Evolutionary conservation across 1,140 invertebrate species (phyloP), one percentile per base, ranked within the genome.

Genomic region (Anthonomus grandis): DNA sequence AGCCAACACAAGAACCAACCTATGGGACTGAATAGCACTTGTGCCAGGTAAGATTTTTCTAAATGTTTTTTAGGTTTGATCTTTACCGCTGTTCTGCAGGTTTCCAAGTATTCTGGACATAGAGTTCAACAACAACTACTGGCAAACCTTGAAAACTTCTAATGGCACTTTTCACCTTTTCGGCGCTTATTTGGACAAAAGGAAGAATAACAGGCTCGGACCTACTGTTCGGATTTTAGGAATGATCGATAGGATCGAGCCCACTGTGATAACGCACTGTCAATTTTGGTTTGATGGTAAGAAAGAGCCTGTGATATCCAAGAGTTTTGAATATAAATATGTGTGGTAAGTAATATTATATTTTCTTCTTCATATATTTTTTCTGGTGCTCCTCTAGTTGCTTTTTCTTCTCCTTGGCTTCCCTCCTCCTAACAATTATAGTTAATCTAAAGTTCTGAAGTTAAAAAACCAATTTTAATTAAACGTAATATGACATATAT

Each of bases 121-220:
- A 46, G 86, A 94, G 70, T 95, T 92, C 77, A 93, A 93, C 73
- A 95, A 95, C 70, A 82, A 90, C 5, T 93, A 93, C 71, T 93
- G 91, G 91, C 91, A 95, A 72, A 89, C 84, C 9, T 63, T 93
- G 62, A 80, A 81, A 56, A 86, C 88, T 1, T 82, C 79, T 22
- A 90, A 93, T 63, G 91, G 90, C 0, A 91, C 90, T 0, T 93
- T 94, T 68, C 90, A 93, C 63, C 72, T 95, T 1, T 95, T 90
- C 68, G 90, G 89, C 0, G 92, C 93, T 10, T 95, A 93, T 71
- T 87, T 91, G 65, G 93, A 95, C 71, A 82, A 86, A 4, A 76
- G 92, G 9, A 83, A 84, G 54, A 75, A 86, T 24, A 91, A 89
- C 38, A 76, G 82, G 41, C 82, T 91, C 34, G 88, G 88, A 0